Base-by-base conservation (phyloP, 35 echinoderm and acorn worm genomes). In the Apostichopus californicus region DNA sequence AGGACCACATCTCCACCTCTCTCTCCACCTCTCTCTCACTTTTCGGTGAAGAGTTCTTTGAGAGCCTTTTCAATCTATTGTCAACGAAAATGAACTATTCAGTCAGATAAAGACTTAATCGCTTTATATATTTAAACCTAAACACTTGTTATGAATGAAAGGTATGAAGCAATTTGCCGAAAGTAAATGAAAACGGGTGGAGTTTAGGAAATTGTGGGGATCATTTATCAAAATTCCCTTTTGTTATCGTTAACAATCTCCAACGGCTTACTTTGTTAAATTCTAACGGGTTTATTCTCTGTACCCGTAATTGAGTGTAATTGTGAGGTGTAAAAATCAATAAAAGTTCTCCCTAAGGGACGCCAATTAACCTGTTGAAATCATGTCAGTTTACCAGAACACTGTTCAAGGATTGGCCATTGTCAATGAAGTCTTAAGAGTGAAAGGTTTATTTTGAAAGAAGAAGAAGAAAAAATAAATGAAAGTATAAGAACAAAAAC, bases 241-340 rank as follows among this genome's bases (percentile, higher is more conserved):
- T 87, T 59, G 55, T 87, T 14, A 34, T 9, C 55, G 0, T 46
- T n/a, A 83, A 83, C 80, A 83, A 83, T 83, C 55, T 56, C n/a
- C 5, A 15, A 83, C 24, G 9, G 52, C 14, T 83, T 34, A 83
- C 80, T 53, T 83, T 55, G 80, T 83, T 55, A 53, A 55, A 53
- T n/a, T n/a, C 80, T 83, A 83, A 87, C 24, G 56, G 64, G 57
- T 63, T 22, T 64, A 64, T 87, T 87, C 57, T 23, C 57, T 24
- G 6, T 52, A 8, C 10, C 64, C 56, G 86, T 87, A 87, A 87
- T 87, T 87, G 86, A 52, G 57, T 87, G 86, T 87, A 87, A 87
- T 87, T 87, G 86, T 87, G 20, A 87, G 86, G 86, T 87, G 86
- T 71, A 87, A 87, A 87, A 87, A 87, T 87, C 86, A 64, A 87